phyloP scores from a whole-genome alignment of 1,140 invertebrate species.

The Colletes gigas region DNA sequence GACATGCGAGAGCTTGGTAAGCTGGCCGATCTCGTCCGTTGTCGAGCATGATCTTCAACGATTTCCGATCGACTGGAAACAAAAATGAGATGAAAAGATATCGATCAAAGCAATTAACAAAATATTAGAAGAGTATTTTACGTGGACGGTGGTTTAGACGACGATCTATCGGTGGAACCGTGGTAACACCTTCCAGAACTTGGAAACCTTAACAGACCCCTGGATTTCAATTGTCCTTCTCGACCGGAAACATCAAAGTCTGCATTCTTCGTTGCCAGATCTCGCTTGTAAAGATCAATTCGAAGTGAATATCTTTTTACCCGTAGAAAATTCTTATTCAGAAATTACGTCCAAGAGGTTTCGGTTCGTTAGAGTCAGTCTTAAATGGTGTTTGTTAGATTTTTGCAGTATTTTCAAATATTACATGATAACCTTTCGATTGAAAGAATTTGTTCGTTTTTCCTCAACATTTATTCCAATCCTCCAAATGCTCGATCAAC shows the following conservation, averaged over 20 bases:
- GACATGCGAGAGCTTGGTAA: slow-evolving; percentile 41
- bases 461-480: no score
- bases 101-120: neutral
- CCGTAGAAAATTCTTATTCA: no score
- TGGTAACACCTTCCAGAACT: slow-evolving; percentile 47
- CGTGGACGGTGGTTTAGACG: slow-evolving; percentile 51
- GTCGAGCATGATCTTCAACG: slow-evolving; percentile 38
- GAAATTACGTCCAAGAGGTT: no score
- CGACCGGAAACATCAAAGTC: slow-evolving; percentile 40
- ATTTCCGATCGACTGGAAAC: slow-evolving; percentile 16
- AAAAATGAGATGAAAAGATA: neutral
- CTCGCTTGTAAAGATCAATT: slow-evolving; percentile 31
- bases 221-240: slow-evolving; percentile 19
- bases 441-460: no score
- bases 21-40: slow-evolving; percentile 69
- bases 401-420: no score
- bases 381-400: no score
- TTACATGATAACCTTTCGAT: no score
- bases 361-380: no score
- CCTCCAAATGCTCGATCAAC: no score
- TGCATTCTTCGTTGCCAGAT: slow-evolving; percentile 37
- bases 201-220: slow-evolving; percentile 25
- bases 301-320: neutral
- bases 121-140: slow-evolving; percentile 10
- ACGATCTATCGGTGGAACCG: slow-evolving; percentile 50